Evolutionary conservation across 2,797 vertebrate genomes (phyloP), one percentile per base, ranked within the genome.

Genomic region (Siniperca obscura): DNA sequence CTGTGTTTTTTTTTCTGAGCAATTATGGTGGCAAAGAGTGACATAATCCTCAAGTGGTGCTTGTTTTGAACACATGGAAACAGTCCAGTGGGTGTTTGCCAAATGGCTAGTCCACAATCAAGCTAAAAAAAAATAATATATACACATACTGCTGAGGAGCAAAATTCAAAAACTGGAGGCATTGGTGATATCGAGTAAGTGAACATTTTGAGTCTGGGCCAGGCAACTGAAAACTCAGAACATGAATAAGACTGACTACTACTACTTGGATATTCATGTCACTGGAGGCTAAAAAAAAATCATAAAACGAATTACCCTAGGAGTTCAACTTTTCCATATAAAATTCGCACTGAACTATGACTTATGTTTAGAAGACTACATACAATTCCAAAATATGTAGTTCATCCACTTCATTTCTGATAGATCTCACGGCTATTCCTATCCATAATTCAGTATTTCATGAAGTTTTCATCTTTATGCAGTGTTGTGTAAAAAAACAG

Each of bases 31-130:
- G 36, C 40, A 76, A 53, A 57, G 16, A 64, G 19, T 42, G 55
- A 77, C 36, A 75, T 40, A 66, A 70, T 75, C 67, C 57, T 17
- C 17, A 64, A 71, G 46, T 52, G 61, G 25, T 19, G 46, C 42
- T 83, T 1, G 25, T 74, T 84, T 71, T 76, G 12, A 66, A 87
- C 66, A 59, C 16, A 52, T 76, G 59, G 64, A 81, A 80, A 72
- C 34, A 61, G 46, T 50, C 62, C 70, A 79, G 40, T 44, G 30
- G 53, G 8, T 50, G 56, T 71, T 16, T 83, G 70, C 74, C 56
- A 65, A 9, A 62, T 71, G 60, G 56, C 61, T 62, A 16, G 2
- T 81, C 48, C 27, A 83, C 53, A 82, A 53, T 44, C 17, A 44
- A 42, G 56, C 76, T 57, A 38, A 36, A 66, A 71, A 71, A 34